phyloP scores from a whole-genome alignment of 2,113 vertebrate genomes.

The Salvelinus fontinalis region DNA sequence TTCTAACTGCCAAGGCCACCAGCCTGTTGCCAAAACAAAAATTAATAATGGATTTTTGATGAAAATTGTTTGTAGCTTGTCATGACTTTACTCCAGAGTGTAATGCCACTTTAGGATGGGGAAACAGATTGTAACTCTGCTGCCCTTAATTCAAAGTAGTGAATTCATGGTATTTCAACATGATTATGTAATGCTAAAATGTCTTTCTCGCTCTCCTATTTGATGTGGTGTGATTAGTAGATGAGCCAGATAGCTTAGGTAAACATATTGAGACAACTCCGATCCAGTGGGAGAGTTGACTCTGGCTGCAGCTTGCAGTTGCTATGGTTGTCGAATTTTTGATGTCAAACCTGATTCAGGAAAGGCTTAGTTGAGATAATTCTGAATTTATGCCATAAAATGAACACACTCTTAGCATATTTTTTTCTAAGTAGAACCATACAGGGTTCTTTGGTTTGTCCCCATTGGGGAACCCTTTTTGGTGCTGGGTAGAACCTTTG shows the following conservation, averaged over 20 bases:
- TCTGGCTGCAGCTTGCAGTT: neutral
- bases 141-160: neutral
- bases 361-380: neutral
- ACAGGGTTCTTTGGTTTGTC: no score
- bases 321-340: neutral
- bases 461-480: no score
- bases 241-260: neutral
- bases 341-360: neutral
- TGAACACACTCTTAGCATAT: no score
- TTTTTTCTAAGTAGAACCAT: no score
- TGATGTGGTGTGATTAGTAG: neutral
- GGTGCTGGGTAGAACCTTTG: no score
- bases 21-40: neutral
- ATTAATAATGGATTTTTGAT: neutral
- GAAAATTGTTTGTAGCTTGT: neutral
- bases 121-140: neutral
- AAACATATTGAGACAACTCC: neutral
- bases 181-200: slow-evolving; percentile 2
- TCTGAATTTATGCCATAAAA: neutral
- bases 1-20: neutral
- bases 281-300: neutral
- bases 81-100: no score
- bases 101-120: neutral
- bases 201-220: neutral
- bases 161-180: neutral